These are phyloP conservation scores for Columba livia DNA, from an alignment of 2,113 vertebrate genomes.

Conservation along the genomic window DNA sequence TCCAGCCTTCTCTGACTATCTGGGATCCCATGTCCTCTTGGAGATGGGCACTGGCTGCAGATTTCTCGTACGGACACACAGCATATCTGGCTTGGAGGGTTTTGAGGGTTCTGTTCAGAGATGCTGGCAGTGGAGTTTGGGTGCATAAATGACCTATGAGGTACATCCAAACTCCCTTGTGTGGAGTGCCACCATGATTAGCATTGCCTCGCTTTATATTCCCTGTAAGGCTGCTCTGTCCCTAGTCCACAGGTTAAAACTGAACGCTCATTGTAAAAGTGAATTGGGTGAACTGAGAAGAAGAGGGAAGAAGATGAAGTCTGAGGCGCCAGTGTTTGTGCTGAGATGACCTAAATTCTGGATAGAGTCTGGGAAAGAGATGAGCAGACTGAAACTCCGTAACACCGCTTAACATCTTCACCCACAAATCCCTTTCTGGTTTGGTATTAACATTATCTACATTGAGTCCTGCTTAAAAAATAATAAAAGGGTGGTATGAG, in stretches of 20 bases:
- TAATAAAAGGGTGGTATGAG: not conserved
- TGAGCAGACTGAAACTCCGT: not conserved
- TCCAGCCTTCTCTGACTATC: not conserved
- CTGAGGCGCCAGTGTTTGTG: not conserved
- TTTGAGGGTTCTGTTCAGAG: not conserved
- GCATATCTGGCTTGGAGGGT: not conserved
- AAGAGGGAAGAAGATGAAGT: not conserved
- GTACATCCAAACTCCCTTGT: not conserved
- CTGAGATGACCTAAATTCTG: not conserved
- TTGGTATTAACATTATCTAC: not conserved
- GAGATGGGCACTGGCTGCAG: not conserved
- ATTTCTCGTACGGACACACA: not conserved
- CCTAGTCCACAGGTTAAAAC: not conserved
- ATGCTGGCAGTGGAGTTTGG: not conserved
- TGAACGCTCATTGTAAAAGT: not conserved
- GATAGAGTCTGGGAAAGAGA: not conserved
- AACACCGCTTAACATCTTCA: not conserved
- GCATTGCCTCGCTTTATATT: accelerated
- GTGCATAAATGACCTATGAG: not conserved
- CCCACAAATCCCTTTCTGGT: not conserved
- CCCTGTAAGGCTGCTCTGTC: not conserved
- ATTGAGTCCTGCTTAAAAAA: not conserved
- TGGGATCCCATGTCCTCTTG: accelerated
- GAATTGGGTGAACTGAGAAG: not conserved
- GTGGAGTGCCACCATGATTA: not conserved